phyloP scores from a whole-genome alignment of 2,113 vertebrate species.

The Myxocyprinus asiaticus region DNA sequence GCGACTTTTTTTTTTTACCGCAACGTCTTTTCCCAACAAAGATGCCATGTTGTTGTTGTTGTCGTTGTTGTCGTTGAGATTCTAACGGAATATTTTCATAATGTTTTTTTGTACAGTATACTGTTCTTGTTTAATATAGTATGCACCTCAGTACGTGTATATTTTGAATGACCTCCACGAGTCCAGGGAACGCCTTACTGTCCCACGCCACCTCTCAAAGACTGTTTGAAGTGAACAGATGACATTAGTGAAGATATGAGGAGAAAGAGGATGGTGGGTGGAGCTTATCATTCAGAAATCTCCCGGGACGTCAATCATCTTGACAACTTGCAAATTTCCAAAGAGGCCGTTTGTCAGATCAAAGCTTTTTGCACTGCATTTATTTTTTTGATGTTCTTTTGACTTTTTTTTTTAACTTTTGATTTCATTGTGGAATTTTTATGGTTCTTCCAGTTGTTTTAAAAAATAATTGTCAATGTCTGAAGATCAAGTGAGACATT shows the following conservation, averaged over 20 bases:
- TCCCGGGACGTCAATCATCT: constrained; percentile 66
- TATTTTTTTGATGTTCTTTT: background rate
- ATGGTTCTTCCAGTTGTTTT: background rate
- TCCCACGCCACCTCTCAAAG: constrained; percentile 54
- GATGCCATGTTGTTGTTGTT: constrained; percentile 71
- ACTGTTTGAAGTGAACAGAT: too few relatives aligned
- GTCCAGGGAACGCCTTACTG: constrained; percentile 76
- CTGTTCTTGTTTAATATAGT: constrained; percentile 64
- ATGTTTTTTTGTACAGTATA: constrained; percentile 77
- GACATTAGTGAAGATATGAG: background rate
- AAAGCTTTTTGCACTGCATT: constrained; percentile 74
- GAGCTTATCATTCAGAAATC: constrained; percentile 57
- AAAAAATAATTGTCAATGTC: too few relatives aligned
- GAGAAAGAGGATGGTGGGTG: constrained; percentile 50
- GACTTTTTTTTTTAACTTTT: constrained; percentile 13
- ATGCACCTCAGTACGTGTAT: constrained; percentile 75
- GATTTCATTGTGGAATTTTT: background rate
- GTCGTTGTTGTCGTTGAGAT: constrained; percentile 56
- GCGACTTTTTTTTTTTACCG: constrained; percentile 61
- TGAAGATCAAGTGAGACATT: too few relatives aligned
- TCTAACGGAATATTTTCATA: constrained; percentile 71
- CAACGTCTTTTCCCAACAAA: constrained; percentile 57
- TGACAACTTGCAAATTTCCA: constrained; percentile 63
- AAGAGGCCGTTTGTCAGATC: constrained; percentile 73
- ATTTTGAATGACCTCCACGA: constrained; percentile 66